phyloP scores from a whole-genome alignment of 2,888 invertebrate species.

The Andrena hattorfiana region DNA sequence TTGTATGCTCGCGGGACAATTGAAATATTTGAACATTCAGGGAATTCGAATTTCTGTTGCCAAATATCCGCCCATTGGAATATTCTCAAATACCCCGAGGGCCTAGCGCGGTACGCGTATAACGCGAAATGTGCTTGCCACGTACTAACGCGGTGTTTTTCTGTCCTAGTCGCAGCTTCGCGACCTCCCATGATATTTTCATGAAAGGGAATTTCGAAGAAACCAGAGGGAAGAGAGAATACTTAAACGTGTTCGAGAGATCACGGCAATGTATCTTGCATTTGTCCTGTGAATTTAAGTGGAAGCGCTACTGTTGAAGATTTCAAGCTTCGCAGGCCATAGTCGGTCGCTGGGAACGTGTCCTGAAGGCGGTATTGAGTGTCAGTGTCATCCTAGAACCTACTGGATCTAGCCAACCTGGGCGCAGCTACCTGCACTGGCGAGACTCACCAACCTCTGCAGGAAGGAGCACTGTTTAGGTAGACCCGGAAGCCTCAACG shows the following conservation, averaged over 20 bases:
- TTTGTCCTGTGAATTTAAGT: constrained; percentile 36
- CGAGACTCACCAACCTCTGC: constrained; percentile 24
- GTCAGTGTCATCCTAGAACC: constrained; percentile 54
- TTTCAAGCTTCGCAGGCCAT: constrained; percentile 38
- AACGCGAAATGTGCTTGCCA: not conserved
- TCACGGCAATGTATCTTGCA: constrained; percentile 5
- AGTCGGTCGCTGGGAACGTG: not conserved
- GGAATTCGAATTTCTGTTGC: not conserved
- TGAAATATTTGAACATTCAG: not conserved
- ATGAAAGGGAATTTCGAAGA: constrained; percentile 48
- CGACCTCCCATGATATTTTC: constrained; percentile 36
- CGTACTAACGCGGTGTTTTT: constrained; percentile 8
- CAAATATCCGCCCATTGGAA: not conserved
- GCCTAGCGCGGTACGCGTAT: not conserved
- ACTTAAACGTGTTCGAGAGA: constrained; percentile 28
- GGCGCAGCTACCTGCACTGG: constrained; percentile 32
- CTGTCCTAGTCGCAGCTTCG: not conserved
- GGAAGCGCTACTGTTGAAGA: constrained; percentile 31
- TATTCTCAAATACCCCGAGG: not conserved
- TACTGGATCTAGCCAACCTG: not conserved
- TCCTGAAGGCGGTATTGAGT: constrained; percentile 32
- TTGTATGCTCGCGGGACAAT: not conserved
- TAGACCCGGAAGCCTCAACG: constrained; percentile 15
- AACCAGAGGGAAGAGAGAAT: constrained; percentile 40
- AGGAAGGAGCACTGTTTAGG: constrained; percentile 17